These are phyloP conservation scores for Blastomussa wellsi DNA, from an alignment of 92 coral and sea anemone species.

Conservation along the genomic window DNA sequence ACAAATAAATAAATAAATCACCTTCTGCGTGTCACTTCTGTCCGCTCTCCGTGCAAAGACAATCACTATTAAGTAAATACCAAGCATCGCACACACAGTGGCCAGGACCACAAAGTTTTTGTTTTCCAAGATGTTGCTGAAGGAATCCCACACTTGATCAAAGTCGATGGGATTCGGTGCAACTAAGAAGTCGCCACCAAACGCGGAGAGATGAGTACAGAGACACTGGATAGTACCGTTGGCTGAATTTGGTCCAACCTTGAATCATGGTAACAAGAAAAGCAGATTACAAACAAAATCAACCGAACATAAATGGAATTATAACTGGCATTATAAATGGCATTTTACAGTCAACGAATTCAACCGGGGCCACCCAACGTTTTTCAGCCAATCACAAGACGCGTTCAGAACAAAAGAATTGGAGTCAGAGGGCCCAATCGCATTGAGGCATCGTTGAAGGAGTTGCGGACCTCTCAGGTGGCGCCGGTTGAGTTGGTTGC, in stretches of 20 bases:
- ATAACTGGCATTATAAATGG: too few species aligned
- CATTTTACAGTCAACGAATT: too few species aligned
- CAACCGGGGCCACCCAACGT: too few species aligned
- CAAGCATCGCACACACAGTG: slow-evolving; percentile 74
- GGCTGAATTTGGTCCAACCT: slow-evolving; percentile 73
- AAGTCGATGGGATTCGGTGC: slow-evolving; percentile 99
- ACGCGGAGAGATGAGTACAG: slow-evolving; percentile 93
- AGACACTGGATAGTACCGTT: slow-evolving; percentile 75
- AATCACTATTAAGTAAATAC: slow-evolving; percentile 63
- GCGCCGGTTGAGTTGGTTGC: too few species aligned
- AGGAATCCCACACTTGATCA: slow-evolving; percentile 81
- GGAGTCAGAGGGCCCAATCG: too few species aligned
- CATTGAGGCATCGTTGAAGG: too few species aligned
- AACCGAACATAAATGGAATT: too few species aligned
- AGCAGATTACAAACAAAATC: not conserved
- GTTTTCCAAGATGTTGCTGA: slow-evolving; percentile 72
- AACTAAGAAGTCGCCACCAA: slow-evolving; percentile 91
- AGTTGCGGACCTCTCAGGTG: too few species aligned
- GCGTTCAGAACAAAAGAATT: too few species aligned
- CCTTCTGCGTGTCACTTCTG: slow-evolving; percentile 75
- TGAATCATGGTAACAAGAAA: not conserved
- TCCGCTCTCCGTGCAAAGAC: slow-evolving; percentile 94
- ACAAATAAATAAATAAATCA: slow-evolving; percentile 30
- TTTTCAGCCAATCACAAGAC: too few species aligned
- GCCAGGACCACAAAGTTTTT: slow-evolving; percentile 83